Percentiles rank a stretch among this genome's conserved stretches.
Evolutionary conservation across 2,113 vertebrate genomes (phyloP).

Genomic region (Arenaria interpres): DNA sequence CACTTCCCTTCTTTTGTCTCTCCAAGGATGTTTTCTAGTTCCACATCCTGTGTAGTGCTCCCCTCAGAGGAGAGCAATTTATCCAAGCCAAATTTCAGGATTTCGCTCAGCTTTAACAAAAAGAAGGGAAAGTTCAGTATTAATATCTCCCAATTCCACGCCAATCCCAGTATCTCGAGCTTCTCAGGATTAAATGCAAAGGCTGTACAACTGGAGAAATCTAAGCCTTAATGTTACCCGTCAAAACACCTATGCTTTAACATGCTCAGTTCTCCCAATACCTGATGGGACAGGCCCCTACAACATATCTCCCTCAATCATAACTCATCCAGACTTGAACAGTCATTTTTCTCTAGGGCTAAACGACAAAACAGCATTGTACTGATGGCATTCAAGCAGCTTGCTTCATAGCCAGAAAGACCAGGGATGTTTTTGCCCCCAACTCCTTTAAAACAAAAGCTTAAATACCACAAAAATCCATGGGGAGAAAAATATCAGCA

Average conservation of each 20-base stretch:
- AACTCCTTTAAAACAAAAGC: not conserved
- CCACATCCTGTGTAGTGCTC: slow-evolving; percentile 81
- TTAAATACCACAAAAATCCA: not conserved
- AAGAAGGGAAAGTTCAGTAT: not conserved
- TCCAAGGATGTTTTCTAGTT: slow-evolving; percentile 85
- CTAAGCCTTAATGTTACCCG: not conserved
- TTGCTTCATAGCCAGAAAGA: not conserved
- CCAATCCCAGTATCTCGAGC: not conserved
- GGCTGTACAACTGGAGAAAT: not conserved
- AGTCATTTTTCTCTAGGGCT: not conserved
- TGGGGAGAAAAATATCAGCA: not conserved
- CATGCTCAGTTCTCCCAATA: not conserved
- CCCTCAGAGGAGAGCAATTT: slow-evolving; percentile 87
- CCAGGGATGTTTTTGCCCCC: not conserved
- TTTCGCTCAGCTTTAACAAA: slow-evolving; percentile 83
- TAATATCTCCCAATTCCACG: not conserved
- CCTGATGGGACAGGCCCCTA: not conserved
- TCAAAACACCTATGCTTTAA: not conserved
- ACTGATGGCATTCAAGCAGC: not conserved
- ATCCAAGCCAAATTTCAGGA: slow-evolving; percentile 92
- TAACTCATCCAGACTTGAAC: not conserved
- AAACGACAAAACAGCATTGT: not conserved
- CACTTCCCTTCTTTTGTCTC: slow-evolving; percentile 79
- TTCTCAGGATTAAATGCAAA: not conserved
- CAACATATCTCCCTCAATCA: not conserved